These are phyloP conservation scores for Microctonus aethiopoides DNA, from an alignment of 2,888 invertebrate genomes.

Conservation along the genomic window DNA sequence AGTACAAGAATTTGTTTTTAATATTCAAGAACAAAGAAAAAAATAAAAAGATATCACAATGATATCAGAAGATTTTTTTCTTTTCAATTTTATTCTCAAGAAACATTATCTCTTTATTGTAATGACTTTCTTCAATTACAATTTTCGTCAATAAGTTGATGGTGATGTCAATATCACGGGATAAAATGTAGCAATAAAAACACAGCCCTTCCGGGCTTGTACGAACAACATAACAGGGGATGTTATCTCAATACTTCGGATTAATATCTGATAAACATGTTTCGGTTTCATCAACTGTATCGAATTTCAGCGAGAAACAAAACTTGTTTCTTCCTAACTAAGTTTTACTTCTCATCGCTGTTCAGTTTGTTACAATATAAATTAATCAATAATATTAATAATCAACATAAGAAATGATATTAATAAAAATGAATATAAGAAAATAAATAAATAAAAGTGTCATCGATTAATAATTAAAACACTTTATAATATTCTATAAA, in stretches of 20 bases:
- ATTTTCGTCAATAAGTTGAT: neutral
- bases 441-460: too few relatives aligned
- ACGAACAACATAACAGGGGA: neutral
- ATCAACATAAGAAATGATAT: neutral
- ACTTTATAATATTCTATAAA: too few relatives aligned
- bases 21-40: neutral
- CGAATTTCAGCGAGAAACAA: neutral
- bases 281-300: neutral
- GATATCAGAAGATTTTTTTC: neutral
- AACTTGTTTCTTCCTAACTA: neutral
- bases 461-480: too few relatives aligned
- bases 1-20: neutral
- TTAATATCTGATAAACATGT: neutral
- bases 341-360: neutral
- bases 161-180: neutral
- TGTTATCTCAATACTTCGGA: neutral
- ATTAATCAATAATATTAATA: neutral
- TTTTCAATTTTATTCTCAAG: neutral
- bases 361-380: neutral
- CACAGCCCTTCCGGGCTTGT: neutral
- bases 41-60: neutral
- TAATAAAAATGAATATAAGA: neutral
- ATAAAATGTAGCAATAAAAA: neutral
- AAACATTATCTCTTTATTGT: neutral
- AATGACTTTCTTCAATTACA: neutral